Evolutionary conservation across 2,113 vertebrate species (phyloP), one percentile per base, ranked within the genome.

Genomic region (Paramisgurnus dabryanus): DNA sequence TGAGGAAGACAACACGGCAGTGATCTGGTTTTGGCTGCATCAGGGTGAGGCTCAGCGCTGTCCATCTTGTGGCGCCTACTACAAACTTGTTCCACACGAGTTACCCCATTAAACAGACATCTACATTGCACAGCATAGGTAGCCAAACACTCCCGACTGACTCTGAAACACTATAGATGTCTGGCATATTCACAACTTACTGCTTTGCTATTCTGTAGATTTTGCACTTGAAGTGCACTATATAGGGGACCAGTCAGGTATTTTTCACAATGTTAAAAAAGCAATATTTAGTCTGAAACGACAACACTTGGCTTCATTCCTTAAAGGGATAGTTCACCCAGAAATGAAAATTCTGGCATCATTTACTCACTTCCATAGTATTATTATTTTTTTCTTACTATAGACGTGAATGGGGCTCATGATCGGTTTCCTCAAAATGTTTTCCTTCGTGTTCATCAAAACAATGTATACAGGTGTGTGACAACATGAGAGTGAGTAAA

Each of bases 1-100:
- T 87, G 96, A 96, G 76, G 95, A 96, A 68, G 96, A 96, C 87
- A 95, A 94, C 90, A 95, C 93, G 0, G 80, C 79, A 0, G 90
- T 95, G 34, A 83, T 95, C 40, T 95, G 95, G 95, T 95, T 96
- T 89, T 96, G 95, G 95, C 86, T 96, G 43, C 95, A 95, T 55
- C 79, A 94, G 78, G 95, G 95, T 0, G 93, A 96, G 17, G 55
- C 91, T 17, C 94, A 96, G 85, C 91, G 95, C 79, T 97, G 95
- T 86, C 94, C 94, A 0, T 94, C 90, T 67, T 96, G 95, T 4
- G 95, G 96, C 0, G 3, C 93, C 76, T 88, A 96, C 89, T 96
- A 95, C 87, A 92, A 95, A 49, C 90, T 97, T 76, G 93, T 96
- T 50, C 67, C 93, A n/a, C 92, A 94, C 0, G 83, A 92, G 17